Evolutionary conservation across 2,888 invertebrate species (phyloP).

Genomic region (Invenusta paracnida): DNA sequence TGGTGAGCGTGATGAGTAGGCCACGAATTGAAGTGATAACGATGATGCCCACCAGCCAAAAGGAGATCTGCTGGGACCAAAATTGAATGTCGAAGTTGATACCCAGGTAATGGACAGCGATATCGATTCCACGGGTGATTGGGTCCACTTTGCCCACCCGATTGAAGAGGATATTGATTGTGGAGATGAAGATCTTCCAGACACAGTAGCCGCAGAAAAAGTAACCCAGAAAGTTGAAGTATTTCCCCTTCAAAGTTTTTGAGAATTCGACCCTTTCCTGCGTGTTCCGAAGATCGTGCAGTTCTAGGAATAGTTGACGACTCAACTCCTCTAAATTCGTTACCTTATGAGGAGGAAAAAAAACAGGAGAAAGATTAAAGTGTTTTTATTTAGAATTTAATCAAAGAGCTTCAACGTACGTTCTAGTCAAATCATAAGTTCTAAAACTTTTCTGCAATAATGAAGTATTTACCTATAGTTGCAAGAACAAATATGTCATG

Average conservation of each 20-base stretch:
- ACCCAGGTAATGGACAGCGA: slow-evolving; percentile 91
- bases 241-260: slow-evolving; percentile 70
- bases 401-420: no score
- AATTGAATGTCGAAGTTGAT: slow-evolving; percentile 89
- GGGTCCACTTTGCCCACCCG: slow-evolving; percentile 97
- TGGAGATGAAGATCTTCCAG: slow-evolving; percentile 95
- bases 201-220: slow-evolving; percentile 96
- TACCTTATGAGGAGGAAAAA: no score
- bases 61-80: slow-evolving; percentile 98
- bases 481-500: no score
- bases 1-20: slow-evolving; percentile 86
- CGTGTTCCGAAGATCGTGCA: slow-evolving; percentile 84
- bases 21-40: slow-evolving; percentile 95
- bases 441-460: no score
- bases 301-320: slow-evolving; percentile 88
- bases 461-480: no score
- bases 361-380: slow-evolving; percentile 39
- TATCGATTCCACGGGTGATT: slow-evolving; percentile 89
- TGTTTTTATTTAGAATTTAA: no score
- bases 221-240: slow-evolving; percentile 94
- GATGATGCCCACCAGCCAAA: slow-evolving; percentile 90
- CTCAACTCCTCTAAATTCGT: slow-evolving; percentile 82
- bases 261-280: slow-evolving; percentile 65
- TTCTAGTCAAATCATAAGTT: no score
- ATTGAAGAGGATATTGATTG: slow-evolving; percentile 96